Evolutionary conservation across 2,797 vertebrate genomes (phyloP).

Genomic region (Vultur gryphus): DNA sequence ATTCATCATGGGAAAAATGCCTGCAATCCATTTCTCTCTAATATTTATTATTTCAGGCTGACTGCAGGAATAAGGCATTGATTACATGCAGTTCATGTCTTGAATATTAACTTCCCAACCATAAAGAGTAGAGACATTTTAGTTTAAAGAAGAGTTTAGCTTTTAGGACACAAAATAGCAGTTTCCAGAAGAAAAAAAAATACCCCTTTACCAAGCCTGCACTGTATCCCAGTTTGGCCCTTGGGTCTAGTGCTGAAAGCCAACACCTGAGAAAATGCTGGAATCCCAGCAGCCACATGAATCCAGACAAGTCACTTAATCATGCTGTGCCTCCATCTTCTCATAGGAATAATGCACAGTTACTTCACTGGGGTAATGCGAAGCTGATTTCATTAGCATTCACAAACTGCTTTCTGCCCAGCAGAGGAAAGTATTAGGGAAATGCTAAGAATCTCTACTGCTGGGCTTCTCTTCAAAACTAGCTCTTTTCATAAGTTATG

Average conservation of each 20-base stretch:
- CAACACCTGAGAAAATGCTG: background rate
- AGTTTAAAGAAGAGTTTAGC: background rate
- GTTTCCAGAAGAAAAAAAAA: background rate
- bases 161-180: background rate
- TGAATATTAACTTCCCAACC: background rate
- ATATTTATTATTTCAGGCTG: background rate
- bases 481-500: background rate
- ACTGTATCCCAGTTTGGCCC: background rate
- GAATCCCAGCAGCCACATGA: background rate
- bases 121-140: background rate
- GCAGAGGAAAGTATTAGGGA: slow-evolving; percentile 22
- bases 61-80: background rate
- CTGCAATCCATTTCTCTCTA: background rate
- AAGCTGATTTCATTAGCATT: slow-evolving; percentile 50
- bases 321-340: background rate
- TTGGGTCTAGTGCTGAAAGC: background rate
- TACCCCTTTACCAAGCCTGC: background rate
- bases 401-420: slow-evolving; percentile 20
- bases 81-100: background rate
- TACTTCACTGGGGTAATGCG: background rate
- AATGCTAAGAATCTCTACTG: background rate
- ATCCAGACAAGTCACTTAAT: slow-evolving; percentile 9
- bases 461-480: background rate
- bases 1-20: background rate
- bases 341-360: slow-evolving; percentile 10